A percentile compares a stretch with the other conserved stretches of the same genome.
phyloP scores from a whole-genome alignment of 2,113 vertebrate genomes.

The Podarcis muralis region DNA sequence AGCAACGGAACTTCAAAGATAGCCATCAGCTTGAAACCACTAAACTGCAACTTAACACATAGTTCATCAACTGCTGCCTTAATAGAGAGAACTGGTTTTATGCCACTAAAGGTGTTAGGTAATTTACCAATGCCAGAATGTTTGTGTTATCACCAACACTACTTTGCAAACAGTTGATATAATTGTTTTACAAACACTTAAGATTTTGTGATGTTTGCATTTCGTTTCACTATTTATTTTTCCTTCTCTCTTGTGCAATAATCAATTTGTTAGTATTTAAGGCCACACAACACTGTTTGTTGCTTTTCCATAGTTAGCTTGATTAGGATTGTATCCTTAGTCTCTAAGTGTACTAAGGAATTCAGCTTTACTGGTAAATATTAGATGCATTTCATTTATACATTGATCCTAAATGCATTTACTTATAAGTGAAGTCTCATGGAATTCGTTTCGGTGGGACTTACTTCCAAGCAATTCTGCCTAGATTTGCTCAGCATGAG shows the following conservation, averaged over 20 bases:
- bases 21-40: not conserved
- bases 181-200: not conserved
- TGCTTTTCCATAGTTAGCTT: not conserved
- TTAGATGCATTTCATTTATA: not conserved
- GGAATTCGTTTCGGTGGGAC: not conserved
- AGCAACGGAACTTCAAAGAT: not conserved
- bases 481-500: not conserved
- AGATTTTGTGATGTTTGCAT: not conserved
- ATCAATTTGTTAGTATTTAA: not conserved
- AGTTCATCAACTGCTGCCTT: not conserved
- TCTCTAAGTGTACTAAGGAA: not conserved
- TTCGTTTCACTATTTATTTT: not conserved
- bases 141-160: not conserved
- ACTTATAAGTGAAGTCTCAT: not conserved
- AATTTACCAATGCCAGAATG: not conserved
- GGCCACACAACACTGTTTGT: not conserved
- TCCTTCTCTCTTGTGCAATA: not conserved
- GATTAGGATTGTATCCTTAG: not conserved
- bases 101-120: not conserved
- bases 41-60: not conserved
- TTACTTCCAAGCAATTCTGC: not conserved
- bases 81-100: not conserved
- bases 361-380: not conserved
- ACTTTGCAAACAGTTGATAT: not conserved
- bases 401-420: not conserved